Evolutionary conservation across 2,888 invertebrate species (phyloP).

Genomic region (Chrysopilus asiliformis): DNA sequence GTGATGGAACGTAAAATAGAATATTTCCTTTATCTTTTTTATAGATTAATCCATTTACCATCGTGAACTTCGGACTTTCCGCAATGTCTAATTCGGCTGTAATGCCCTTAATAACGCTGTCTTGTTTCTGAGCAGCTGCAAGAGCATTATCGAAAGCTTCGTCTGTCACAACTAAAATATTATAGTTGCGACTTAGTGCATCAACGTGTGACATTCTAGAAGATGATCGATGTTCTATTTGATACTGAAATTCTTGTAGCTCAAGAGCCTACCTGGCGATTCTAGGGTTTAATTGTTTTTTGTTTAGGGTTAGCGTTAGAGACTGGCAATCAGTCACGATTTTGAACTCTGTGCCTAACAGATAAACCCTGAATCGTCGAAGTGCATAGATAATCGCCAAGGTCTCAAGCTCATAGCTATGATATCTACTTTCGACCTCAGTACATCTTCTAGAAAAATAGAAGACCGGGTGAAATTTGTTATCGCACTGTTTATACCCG

Average conservation of each 20-base stretch:
- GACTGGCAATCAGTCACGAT: constrained; percentile 20
- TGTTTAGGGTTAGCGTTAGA: constrained; percentile 16
- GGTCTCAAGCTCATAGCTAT: constrained; percentile 22
- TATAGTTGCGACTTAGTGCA: constrained; percentile 18
- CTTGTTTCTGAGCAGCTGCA: constrained; percentile 13
- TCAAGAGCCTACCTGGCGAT: constrained; percentile 16
- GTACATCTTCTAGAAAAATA: constrained; percentile 21
- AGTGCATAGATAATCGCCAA: constrained; percentile 19
- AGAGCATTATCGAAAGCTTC: constrained; percentile 12
- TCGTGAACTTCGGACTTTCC: constrained; percentile 9
- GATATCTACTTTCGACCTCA: constrained; percentile 17
- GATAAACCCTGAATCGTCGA: constrained; percentile 19
- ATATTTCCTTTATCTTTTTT: constrained; percentile 7
- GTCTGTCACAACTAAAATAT: constrained; percentile 7
- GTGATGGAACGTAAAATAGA: constrained; percentile 14
- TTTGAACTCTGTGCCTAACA: constrained; percentile 19
- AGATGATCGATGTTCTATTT: constrained; percentile 15
- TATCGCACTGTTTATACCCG: constrained; percentile 13
- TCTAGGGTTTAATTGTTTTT: no score
- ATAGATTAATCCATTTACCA: constrained; percentile 11
- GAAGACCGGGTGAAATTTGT: constrained; percentile 19
- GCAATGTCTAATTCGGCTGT: constrained; percentile 13
- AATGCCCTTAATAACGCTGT: constrained; percentile 15
- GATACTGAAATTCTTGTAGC: constrained; percentile 15
- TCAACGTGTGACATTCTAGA: constrained; percentile 22